These are phyloP conservation scores for Actenoides lindsayi DNA, from an alignment of 2,113 vertebrate genomes.

Conservation along the genomic window DNA sequence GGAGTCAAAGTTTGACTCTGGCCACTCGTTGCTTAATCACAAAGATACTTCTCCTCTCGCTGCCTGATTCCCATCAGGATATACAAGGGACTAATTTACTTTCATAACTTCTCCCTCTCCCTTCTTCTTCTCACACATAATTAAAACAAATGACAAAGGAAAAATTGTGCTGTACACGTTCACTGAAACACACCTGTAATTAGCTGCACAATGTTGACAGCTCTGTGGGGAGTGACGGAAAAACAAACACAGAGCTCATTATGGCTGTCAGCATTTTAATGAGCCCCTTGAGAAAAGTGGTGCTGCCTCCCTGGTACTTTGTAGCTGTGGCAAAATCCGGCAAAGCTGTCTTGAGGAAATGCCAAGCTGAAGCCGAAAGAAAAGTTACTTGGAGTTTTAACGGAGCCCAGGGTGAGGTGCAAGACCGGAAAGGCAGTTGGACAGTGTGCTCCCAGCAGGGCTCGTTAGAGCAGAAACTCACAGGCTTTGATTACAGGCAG, in stretches of 20 bases:
- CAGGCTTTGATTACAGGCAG: not conserved
- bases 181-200: not conserved
- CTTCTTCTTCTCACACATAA: not conserved
- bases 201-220: not conserved
- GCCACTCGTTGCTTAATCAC: not conserved
- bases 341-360: not conserved
- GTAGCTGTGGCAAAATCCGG: not conserved
- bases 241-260: not conserved
- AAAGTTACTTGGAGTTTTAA: not conserved
- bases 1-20: not conserved
- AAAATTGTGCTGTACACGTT: not conserved
- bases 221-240: not conserved
- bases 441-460: not conserved
- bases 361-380: not conserved
- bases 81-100: rapidly evolving
- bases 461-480: not conserved
- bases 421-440: rapidly evolving
- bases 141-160: not conserved
- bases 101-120: not conserved
- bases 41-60: not conserved
- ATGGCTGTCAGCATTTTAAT: not conserved
- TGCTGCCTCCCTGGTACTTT: not conserved
- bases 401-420: not conserved
- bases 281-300: not conserved
- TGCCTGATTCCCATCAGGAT: not conserved